These are phyloP conservation scores for Anguilla marmorata DNA, from an alignment of 2,797 vertebrate species.

Conservation along the genomic window DNA sequence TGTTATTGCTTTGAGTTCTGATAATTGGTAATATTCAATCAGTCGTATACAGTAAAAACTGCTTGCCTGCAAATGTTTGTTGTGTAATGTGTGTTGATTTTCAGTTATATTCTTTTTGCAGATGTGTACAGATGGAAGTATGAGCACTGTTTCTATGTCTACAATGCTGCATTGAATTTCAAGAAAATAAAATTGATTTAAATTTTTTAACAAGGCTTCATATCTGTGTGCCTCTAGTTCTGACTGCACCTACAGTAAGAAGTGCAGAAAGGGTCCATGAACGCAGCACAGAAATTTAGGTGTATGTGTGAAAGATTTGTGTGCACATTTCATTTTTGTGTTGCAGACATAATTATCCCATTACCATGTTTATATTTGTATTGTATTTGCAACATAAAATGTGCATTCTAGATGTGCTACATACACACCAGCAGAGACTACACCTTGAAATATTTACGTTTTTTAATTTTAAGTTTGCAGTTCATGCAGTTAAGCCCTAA, in stretches of 20 bases:
- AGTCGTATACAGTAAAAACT: background rate
- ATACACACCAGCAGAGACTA: too few species aligned
- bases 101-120: background rate
- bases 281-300: background rate
- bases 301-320: too few species aligned
- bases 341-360: too few species aligned
- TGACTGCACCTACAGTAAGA: background rate
- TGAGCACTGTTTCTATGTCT: background rate
- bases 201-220: background rate
- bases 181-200: conserved; percentile 8
- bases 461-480: too few species aligned
- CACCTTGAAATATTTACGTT: too few species aligned
- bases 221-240: background rate
- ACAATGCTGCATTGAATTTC: conserved; percentile 11
- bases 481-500: too few species aligned
- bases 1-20: background rate
- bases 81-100: conserved; percentile 1
- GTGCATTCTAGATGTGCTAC: too few species aligned
- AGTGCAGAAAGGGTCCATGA: background rate
- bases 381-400: too few species aligned
- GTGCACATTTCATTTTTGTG: too few species aligned
- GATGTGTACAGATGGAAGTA: background rate
- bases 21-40: background rate
- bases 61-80: background rate
- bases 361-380: too few species aligned